Evolutionary conservation across 2,888 invertebrate genomes (phyloP).

Genomic region (Myopa tessellatipennis): DNA sequence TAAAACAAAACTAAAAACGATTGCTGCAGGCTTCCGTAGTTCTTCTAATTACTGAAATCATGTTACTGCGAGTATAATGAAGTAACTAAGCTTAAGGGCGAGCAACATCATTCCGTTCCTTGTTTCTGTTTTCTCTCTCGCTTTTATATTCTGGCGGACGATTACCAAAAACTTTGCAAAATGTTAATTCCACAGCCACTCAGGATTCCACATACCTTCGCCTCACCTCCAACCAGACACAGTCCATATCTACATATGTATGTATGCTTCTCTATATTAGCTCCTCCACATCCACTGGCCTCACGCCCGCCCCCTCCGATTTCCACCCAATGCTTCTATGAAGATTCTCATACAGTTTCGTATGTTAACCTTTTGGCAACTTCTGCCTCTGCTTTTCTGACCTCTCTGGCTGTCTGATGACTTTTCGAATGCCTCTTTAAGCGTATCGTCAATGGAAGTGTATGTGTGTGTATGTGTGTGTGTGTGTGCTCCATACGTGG

Average conservation of each 20-base stretch:
- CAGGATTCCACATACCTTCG: too few relatives aligned
- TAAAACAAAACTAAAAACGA: neutral
- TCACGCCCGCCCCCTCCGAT: too few relatives aligned
- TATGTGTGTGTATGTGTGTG: too few relatives aligned
- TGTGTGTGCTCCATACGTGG: neutral
- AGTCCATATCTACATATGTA: too few relatives aligned
- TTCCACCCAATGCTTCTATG: too few relatives aligned
- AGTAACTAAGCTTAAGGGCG: neutral
- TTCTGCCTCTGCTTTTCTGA: neutral
- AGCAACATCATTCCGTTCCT: too few relatives aligned
- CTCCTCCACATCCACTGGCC: too few relatives aligned
- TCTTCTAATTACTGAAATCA: neutral
- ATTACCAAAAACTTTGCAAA: too few relatives aligned
- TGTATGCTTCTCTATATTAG: too few relatives aligned
- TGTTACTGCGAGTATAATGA: neutral
- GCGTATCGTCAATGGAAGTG: neutral
- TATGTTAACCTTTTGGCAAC: neutral
- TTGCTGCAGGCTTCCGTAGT: neutral
- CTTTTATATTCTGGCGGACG: neutral
- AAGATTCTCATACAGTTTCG: too few relatives aligned
- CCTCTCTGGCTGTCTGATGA: neutral
- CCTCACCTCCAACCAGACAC: too few relatives aligned
- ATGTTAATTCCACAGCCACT: too few relatives aligned
- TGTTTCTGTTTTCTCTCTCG: neutral
- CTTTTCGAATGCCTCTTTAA: neutral